Evolutionary conservation across 2,113 vertebrate species (phyloP), one percentile per base, ranked within the genome.

Genomic region (Esox niger): DNA sequence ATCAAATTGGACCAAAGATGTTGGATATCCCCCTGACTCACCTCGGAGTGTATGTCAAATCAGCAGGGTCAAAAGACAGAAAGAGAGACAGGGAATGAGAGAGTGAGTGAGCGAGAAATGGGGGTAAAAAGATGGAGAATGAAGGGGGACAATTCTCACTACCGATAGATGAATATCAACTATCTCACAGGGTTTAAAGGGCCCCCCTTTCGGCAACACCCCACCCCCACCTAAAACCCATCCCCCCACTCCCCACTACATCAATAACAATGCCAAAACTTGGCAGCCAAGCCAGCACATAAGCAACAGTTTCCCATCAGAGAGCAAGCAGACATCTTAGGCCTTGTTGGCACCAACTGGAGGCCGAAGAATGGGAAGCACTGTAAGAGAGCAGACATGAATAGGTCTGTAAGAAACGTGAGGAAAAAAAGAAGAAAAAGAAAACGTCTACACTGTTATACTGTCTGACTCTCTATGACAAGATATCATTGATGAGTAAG

Each of bases 231-330:
- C n/a, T n/a, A n/a, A n/a, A n/a, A 10, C 64, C 58, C 38, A 35
- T 60, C 27, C 30, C 15, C 6, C 64, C 68, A 20, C 46, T 55
- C 66, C 43, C 63, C 25, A 29, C 21, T 69, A 64, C 78, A 79
- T 76, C 74, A 82, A 84, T 87, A 85, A 71, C 79, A 78, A 91
- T 89, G 86, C 84, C 83, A 87, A 90, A 91, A 88, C 88, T 91
- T 93, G 91, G 91, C 91, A 91, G 82, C 85, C 76, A 71, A 89
- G 83, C 76, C 86, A 73, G 75, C 79, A 74, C 73, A 84, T 79
- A 84, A 90, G 89, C 83, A 90, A 90, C 87, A 89, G 88, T 88
- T 91, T 91, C 86, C 90, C 89, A 91, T 89, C 86, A 83, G 84
- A 78, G 80, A 82, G 78, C 71, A 83, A 69, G 82, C 82, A 82